phyloP scores from a whole-genome alignment of 1,140 invertebrate genomes.

The Monomorium pharaonis region DNA sequence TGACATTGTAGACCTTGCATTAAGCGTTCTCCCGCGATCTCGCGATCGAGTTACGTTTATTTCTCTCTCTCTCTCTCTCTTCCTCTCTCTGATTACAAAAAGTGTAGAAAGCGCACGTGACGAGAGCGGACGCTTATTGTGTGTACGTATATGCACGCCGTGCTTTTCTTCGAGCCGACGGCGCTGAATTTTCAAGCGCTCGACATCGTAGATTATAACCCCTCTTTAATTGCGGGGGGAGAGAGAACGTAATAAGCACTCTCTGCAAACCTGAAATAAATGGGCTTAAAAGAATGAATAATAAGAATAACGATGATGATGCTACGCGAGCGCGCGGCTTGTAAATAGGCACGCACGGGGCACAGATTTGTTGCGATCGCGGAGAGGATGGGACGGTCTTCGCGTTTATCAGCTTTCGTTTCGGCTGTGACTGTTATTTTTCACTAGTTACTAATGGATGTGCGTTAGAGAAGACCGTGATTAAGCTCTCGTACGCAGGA shows the following conservation, averaged over 20 bases:
- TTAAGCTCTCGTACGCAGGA: background rate
- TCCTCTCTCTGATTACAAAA: background rate
- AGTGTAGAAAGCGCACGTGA: conserved; percentile 22
- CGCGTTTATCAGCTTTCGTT: background rate
- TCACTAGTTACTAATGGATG: background rate
- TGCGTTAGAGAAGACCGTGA: background rate
- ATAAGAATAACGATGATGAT: too few relatives aligned
- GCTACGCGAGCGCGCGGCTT: background rate
- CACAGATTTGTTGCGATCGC: background rate
- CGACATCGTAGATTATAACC: conserved; percentile 25
- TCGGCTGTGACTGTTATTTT: background rate
- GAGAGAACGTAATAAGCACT: background rate
- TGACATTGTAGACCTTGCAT: too few relatives aligned
- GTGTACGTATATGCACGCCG: background rate
- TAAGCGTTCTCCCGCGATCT: too few relatives aligned
- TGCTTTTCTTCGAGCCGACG: conserved; percentile 1
- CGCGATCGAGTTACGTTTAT: background rate
- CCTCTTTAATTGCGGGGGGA: conserved; percentile 12
- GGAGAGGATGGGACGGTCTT: background rate
- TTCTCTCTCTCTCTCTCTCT: too few relatives aligned
- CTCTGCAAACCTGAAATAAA: conserved; percentile 26
- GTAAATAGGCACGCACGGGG: background rate
- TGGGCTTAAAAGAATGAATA: conserved; percentile 20
- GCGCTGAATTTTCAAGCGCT: conserved; percentile 20
- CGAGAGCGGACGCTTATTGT: background rate